Conservation (phyloP, 2,888 invertebrate genomes). For the Erebia ligea region DNA sequence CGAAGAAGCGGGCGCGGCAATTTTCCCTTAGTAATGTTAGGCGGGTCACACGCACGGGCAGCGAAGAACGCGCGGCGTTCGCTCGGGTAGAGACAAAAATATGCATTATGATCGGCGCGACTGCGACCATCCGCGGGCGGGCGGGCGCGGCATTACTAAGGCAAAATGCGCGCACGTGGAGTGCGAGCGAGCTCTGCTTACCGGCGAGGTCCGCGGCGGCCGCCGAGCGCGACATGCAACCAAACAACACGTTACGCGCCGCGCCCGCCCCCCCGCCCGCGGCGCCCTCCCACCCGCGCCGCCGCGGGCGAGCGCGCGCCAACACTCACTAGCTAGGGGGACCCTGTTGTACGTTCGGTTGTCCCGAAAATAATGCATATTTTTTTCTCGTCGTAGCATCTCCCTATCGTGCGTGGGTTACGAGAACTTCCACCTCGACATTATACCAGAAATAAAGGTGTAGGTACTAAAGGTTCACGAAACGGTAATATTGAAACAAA, state of each 20-base stretch:
- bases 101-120: conserved; percentile 69
- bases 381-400: conserved; percentile 59
- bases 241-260: conserved; percentile 57
- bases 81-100: conserved; percentile 69
- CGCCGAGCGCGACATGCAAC: conserved; percentile 68
- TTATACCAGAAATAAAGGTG: background rate
- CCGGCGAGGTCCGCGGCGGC: conserved; percentile 58
- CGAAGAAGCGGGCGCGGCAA: conserved; percentile 66
- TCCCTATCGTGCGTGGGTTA: background rate
- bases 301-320: conserved; percentile 5
- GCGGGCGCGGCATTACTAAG: conserved; percentile 73
- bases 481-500: background rate
- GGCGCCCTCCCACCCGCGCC: background rate
- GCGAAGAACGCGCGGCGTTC: conserved; percentile 49
- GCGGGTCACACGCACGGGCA: conserved; percentile 46
- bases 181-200: conserved; percentile 59
- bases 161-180: conserved; percentile 67
- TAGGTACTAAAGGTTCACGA: background rate
- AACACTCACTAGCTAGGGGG: conserved; percentile 16
- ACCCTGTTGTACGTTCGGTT: conserved; percentile 15
- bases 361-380: conserved; percentile 72
- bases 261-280: conserved; percentile 25
- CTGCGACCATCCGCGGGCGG: conserved; percentile 39
- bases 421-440: background rate
- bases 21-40: conserved; percentile 82